phyloP scores from a whole-genome alignment of 2,888 invertebrate genomes.

The Macroteleia sp. region DNA sequence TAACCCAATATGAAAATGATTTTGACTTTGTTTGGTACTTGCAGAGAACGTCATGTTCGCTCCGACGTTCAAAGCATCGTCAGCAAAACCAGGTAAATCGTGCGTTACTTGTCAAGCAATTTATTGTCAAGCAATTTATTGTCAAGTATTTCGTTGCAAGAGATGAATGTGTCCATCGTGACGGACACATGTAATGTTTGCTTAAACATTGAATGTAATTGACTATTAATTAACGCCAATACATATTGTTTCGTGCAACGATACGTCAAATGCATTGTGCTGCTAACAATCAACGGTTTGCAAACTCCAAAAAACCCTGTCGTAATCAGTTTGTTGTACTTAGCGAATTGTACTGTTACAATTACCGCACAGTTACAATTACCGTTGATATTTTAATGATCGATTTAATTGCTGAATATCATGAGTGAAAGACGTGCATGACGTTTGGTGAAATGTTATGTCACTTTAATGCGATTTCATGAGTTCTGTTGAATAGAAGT shows the following conservation, averaged over 20 bases:
- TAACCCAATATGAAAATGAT: constrained; percentile 25
- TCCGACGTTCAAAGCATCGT: constrained; percentile 93
- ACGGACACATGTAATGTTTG: constrained; percentile 51
- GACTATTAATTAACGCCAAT: constrained; percentile 29
- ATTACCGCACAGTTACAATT: not conserved
- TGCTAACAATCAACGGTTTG: constrained; percentile 3
- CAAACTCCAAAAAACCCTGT: no score
- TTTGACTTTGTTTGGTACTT: constrained; percentile 80
- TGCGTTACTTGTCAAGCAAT: constrained; percentile 46
- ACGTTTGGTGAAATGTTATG: constrained; percentile 20
- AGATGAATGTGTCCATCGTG: constrained; percentile 54
- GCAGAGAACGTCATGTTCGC: constrained; percentile 90
- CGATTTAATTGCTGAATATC: not conserved
- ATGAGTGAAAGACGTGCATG: constrained; percentile 21
- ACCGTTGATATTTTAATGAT: constrained; percentile 9
- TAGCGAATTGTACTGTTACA: not conserved
- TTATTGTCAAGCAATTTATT: constrained; percentile 44
- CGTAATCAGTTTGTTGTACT: not conserved
- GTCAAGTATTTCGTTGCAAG: constrained; percentile 27
- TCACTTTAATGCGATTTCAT: constrained; percentile 30
- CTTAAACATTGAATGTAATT: constrained; percentile 38
- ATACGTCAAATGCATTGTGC: not conserved
- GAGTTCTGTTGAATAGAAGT: constrained; percentile 34
- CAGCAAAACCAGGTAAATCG: constrained; percentile 88
- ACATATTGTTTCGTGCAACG: constrained; percentile 8